A percentile compares a stretch with the other conserved stretches of the same genome.
Conservation (phyloP, 2,888 invertebrate genomes). For the Stramonita haemastoma region DNA sequence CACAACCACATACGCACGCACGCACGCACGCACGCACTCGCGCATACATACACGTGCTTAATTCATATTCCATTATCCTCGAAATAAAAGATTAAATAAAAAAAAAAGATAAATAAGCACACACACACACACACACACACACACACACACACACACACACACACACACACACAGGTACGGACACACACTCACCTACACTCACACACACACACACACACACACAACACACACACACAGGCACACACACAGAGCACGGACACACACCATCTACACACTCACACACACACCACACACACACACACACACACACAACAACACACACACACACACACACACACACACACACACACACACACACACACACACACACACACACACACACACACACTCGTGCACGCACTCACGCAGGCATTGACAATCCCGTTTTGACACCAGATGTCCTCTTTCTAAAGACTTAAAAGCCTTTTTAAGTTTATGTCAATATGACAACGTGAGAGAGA, state of each 20-base stretch:
- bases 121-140: neutral
- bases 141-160: neutral
- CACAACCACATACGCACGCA: neutral
- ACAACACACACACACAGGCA: too few species aligned
- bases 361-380: slow-evolving; percentile 1
- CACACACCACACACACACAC: neutral
- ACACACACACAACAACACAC: neutral
- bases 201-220: neutral
- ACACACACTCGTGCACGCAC: neutral
- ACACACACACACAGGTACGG: neutral
- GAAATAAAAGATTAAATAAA: too few species aligned
- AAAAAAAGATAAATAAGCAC: neutral
- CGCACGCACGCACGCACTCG: too few species aligned
- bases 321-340: neutral
- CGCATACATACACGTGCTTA: too few species aligned
- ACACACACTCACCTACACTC: neutral
- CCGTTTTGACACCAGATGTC: too few species aligned
- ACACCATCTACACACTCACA: neutral
- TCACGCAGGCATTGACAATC: too few species aligned
- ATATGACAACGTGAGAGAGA: neutral
- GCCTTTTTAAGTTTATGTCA: too few species aligned
- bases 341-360: neutral
- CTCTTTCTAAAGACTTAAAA: too few species aligned
- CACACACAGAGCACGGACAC: too few species aligned
- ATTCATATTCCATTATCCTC: too few species aligned